phyloP scores from a whole-genome alignment of 2,797 vertebrate genomes.

The Otolemur crassicaudatus region DNA sequence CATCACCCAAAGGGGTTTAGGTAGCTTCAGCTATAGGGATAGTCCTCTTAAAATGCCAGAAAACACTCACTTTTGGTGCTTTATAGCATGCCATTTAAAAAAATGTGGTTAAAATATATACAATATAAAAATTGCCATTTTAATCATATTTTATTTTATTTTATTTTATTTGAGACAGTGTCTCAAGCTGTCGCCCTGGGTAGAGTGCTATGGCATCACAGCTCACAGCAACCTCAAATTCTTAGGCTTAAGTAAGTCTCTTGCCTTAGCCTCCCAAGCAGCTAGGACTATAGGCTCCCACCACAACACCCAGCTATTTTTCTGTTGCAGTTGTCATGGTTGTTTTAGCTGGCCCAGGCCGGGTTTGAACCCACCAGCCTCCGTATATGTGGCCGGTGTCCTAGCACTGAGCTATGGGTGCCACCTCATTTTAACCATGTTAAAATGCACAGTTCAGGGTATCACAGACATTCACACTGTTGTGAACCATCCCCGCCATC shows the following conservation, averaged over 20 bases:
- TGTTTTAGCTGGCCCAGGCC: too few species aligned
- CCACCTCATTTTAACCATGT: background rate
- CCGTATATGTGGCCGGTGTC: too few species aligned
- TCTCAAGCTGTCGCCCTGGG: too few species aligned
- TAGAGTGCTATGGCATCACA: too few species aligned
- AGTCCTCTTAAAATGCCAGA: background rate
- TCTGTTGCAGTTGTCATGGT: too few species aligned
- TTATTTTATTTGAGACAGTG: background rate
- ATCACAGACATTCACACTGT: background rate
- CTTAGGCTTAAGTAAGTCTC: too few species aligned
- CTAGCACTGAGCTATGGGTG: too few species aligned
- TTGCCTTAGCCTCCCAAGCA: too few species aligned
- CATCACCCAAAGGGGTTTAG: background rate
- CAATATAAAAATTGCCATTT: background rate
- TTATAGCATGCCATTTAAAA: background rate
- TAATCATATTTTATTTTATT: background rate
- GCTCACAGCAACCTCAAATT: too few species aligned
- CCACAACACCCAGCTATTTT: too few species aligned
- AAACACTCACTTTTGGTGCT: background rate
- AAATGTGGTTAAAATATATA: background rate
- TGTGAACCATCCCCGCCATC: background rate
- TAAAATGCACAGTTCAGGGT: background rate
- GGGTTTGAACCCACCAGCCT: too few species aligned
- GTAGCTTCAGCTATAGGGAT: background rate
- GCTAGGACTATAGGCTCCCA: too few species aligned